Evolutionary conservation across 2,888 invertebrate species (phyloP).

Genomic region (Dione vanillae): DNA sequence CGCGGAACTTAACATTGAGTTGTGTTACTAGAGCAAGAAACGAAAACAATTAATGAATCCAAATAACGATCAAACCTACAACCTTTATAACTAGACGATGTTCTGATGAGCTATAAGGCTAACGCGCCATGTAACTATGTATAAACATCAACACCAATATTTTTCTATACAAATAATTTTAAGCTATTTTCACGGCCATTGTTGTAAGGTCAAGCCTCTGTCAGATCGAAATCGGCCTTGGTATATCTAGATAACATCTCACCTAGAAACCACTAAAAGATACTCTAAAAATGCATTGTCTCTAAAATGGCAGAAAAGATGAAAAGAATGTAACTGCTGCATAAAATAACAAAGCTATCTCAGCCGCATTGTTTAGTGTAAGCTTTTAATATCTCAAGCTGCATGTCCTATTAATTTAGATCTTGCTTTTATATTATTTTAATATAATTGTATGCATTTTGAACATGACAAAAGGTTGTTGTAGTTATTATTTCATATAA

Average conservation of each 20-base stretch:
- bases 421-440: background rate
- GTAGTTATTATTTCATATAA: no score
- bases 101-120: background rate
- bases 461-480: no score
- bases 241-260: slow-evolving; percentile 20
- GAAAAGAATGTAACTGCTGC: slow-evolving; percentile 1
- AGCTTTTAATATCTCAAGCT: background rate
- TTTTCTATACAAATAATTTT: slow-evolving; percentile 1
- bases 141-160: background rate
- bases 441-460: no score
- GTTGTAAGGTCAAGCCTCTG: slow-evolving; percentile 23
- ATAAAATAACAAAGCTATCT: slow-evolving; percentile 1
- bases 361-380: background rate
- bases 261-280: slow-evolving; percentile 27
- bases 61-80: no score
- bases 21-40: no score
- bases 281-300: slow-evolving; percentile 19
- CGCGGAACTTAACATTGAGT: no score
- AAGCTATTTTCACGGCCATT: slow-evolving; percentile 9
- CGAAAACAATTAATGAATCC: no score
- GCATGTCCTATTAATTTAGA: background rate
- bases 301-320: slow-evolving; percentile 12
- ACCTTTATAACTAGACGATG: no score
- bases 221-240: slow-evolving; percentile 23
- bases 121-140: background rate